These are phyloP conservation scores for Sericinus montela DNA, from an alignment of 2,888 invertebrate genomes.

Conservation along the genomic window DNA sequence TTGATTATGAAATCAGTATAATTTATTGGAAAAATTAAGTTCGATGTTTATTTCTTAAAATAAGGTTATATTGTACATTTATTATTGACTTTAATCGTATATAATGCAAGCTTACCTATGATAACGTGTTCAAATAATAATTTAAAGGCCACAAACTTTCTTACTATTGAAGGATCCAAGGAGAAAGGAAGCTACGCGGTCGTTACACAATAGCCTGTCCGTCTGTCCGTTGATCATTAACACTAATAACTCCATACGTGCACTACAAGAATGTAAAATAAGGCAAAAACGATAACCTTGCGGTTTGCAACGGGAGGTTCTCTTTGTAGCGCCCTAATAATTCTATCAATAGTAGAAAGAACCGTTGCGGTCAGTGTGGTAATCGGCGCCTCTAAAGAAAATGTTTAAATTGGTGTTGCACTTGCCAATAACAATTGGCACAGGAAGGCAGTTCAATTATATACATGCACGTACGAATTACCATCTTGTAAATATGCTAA, in stretches of 20 bases:
- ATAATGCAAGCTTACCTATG: background rate
- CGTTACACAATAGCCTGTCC: slow-evolving; percentile 47
- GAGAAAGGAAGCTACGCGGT: slow-evolving; percentile 54
- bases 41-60: too few species aligned
- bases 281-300: slow-evolving; percentile 51
- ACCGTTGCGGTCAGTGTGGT: slow-evolving; percentile 62
- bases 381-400: slow-evolving; percentile 46
- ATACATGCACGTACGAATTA: slow-evolving; percentile 20
- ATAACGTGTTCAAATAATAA: background rate
- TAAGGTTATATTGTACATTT: background rate
- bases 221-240: slow-evolving; percentile 53
- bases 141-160: background rate
- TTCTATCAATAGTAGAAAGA: slow-evolving; percentile 66
- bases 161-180: slow-evolving; percentile 19
- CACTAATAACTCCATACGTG: slow-evolving; percentile 67
- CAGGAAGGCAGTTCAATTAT: slow-evolving; percentile 35
- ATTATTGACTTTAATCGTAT: background rate
- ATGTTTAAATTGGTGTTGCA: slow-evolving; percentile 39
- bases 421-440: slow-evolving; percentile 40
- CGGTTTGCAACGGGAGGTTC: slow-evolving; percentile 50
- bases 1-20: too few species aligned
- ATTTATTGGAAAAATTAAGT: too few species aligned
- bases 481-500: background rate
- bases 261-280: slow-evolving; percentile 42
- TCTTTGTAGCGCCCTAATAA: slow-evolving; percentile 51